Percentiles rank a stretch among this genome's conserved stretches.
Evolutionary conservation across 2,888 invertebrate species (phyloP).

Genomic region (Caradrina clavipalpis): DNA sequence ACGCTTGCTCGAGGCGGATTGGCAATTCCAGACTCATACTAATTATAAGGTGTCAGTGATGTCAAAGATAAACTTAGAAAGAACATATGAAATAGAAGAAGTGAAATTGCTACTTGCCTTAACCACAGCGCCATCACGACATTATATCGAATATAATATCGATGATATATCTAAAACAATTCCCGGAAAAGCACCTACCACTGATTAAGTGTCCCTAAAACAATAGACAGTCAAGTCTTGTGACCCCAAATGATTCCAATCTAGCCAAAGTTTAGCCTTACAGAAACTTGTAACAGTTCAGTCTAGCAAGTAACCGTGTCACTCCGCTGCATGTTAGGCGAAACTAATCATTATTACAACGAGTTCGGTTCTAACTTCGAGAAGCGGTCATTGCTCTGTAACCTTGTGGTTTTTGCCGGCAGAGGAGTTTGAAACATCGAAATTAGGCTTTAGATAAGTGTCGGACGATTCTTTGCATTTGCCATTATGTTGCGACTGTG

Average conservation of each 20-base stretch:
- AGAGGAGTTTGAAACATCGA: constrained; percentile 9
- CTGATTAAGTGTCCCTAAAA: background rate
- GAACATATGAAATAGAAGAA: too few relatives aligned
- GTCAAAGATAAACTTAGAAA: too few relatives aligned
- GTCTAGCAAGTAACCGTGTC: constrained; percentile 36
- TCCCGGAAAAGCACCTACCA: background rate
- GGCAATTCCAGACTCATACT: too few relatives aligned
- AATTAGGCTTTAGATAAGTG: constrained; percentile 1
- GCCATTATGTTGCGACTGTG: background rate
- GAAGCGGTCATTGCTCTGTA: constrained; percentile 51
- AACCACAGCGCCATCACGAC: too few relatives aligned
- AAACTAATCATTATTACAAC: constrained; percentile 41
- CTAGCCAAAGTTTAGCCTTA: constrained; percentile 24
- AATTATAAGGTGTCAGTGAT: too few relatives aligned
- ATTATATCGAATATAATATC: too few relatives aligned
- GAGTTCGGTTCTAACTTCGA: constrained; percentile 27
- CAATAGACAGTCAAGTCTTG: constrained; percentile 13
- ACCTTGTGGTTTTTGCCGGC: constrained; percentile 58
- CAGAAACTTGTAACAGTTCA: constrained; percentile 23
- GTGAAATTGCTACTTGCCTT: too few relatives aligned
- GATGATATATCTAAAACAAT: too few relatives aligned
- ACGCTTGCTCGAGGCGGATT: too few relatives aligned
- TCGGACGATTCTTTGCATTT: background rate
- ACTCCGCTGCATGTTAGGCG: constrained; percentile 23
- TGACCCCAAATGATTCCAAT: constrained; percentile 35